phyloP scores from a whole-genome alignment of 2,113 vertebrate genomes.

The Parus major region DNA sequence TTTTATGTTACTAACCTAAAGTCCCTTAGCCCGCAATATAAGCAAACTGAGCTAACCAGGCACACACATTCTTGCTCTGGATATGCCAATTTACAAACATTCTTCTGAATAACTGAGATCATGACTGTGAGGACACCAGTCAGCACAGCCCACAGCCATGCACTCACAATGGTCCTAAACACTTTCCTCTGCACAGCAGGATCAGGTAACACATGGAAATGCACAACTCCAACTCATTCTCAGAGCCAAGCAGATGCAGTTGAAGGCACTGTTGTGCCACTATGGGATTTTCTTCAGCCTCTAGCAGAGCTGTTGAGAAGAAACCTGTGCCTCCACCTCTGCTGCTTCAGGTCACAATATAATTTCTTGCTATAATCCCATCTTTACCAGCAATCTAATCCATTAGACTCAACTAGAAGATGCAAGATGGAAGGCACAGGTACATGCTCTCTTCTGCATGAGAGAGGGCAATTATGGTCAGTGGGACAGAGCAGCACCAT shows the following conservation, averaged over 20 bases:
- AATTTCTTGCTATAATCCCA: not conserved
- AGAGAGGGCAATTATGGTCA: not conserved
- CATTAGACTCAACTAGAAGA: not conserved
- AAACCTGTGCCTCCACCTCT: not conserved
- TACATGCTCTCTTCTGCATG: not conserved
- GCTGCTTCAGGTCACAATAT: not conserved
- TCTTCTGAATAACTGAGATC: not conserved
- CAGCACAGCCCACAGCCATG: not conserved
- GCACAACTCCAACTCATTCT: accelerated
- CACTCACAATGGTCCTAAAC: accelerated
- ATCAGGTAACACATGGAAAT: not conserved
- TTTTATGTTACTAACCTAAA: not conserved
- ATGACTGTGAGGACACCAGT: not conserved
- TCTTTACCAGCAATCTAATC: not conserved
- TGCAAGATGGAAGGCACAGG: not conserved
- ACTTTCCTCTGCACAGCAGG: not conserved
- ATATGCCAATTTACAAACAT: not conserved
- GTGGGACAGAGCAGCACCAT: not conserved
- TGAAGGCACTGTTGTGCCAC: accelerated
- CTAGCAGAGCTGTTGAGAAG: not conserved
- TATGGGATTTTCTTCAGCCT: not conserved
- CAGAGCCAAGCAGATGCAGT: not conserved
- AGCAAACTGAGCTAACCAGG: not conserved
- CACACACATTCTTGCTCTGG: not conserved
- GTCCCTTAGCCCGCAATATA: not conserved